Evolutionary conservation across 2,113 vertebrate genomes (phyloP).

Genomic region (Athene noctua): DNA sequence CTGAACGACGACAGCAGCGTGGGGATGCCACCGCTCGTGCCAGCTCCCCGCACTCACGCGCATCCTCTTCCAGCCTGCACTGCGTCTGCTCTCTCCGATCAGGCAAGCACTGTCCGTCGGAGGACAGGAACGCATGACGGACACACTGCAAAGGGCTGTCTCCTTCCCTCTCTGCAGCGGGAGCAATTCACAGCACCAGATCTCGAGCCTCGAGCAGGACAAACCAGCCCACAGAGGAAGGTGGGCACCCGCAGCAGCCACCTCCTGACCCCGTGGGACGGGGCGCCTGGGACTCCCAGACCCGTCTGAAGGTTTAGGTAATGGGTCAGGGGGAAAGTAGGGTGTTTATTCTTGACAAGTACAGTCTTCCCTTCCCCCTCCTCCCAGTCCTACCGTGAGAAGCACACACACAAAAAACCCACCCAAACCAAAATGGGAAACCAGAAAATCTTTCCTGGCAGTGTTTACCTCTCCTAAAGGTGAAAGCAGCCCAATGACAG

Average conservation of each 20-base stretch:
- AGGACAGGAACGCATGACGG: background rate
- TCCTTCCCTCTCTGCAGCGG: background rate
- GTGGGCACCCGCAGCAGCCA: accelerated
- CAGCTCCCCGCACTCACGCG: background rate
- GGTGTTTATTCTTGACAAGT: background rate
- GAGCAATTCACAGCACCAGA: background rate
- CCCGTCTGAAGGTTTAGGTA: background rate
- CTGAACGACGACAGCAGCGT: background rate
- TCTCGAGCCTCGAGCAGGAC: accelerated
- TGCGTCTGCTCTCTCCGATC: background rate
- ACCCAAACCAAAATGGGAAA: background rate
- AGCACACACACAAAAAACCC: accelerated
- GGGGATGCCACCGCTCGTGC: background rate
- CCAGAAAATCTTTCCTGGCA: background rate
- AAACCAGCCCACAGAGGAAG: background rate
- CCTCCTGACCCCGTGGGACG: background rate
- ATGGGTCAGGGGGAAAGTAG: accelerated
- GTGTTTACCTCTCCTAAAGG: background rate
- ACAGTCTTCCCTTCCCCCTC: background rate
- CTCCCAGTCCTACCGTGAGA: background rate
- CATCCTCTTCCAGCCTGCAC: background rate
- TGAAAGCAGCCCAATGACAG: background rate
- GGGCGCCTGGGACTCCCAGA: accelerated
- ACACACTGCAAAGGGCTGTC: background rate
- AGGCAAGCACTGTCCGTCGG: background rate